Base-by-base conservation (phyloP, 2,113 vertebrate species). In the Hyaena hyaena region DNA sequence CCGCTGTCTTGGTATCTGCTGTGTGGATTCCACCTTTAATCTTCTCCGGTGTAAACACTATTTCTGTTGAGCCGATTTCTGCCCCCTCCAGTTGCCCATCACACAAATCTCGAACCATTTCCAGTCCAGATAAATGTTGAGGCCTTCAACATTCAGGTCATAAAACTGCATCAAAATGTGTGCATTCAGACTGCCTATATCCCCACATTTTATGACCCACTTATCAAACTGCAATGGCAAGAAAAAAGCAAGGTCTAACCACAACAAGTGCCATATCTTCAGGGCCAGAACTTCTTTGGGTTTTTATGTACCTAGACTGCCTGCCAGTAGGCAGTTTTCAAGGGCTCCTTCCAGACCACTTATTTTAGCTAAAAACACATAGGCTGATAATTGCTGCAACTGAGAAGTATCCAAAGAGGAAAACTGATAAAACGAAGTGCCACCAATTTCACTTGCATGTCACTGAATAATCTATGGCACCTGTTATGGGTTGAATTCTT, bases 51-150 rank as follows among this genome's bases (percentile, higher is more conserved):
- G 97, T 99, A 96, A 99, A 99, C 9, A 96, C 98, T 97, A 99
- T 98, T 98, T 99, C 99, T 1, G 99, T 99, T 65, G 99, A 99
- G 90, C 99, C 99, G 61, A 99, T 99, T 89, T 98, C 98, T 92
- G 99, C 99, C 0, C 99, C 99, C 94, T 99, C 99, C 98, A 99
- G 98, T n/a, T 98, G 98, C 4, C 99, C 99, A 33, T 98, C 98
- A 98, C 99, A 99, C 88, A 99, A 98, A 98, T 99, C 99, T 77
- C 99, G 99, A 97, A 99, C 76, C 69, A 99, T 98, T 99, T 99
- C 99, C 97, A 99, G 93, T 77, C 99, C 99, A 88, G 99, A 99
- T 81, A 99, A 98, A 98, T 99, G 99, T 97, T 99, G 99, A 84
- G 99, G 99, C 98, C 99, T 99, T 97, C 39, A 39, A 39, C 39